Evolutionary conservation across 2,888 invertebrate genomes (phyloP).

Genomic region (Xestobium rufovillosum): DNA sequence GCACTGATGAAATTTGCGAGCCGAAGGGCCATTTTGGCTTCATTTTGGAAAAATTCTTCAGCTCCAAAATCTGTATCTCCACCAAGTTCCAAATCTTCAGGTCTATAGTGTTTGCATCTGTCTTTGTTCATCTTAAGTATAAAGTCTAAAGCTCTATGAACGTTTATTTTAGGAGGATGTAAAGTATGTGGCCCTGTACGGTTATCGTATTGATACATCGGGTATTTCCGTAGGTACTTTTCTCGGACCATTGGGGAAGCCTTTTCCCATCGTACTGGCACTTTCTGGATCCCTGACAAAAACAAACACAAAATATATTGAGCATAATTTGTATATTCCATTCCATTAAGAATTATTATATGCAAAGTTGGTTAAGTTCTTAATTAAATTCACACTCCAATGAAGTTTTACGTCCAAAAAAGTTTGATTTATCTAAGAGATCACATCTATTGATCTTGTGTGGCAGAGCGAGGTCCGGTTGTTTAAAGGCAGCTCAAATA

Average conservation of each 20-base stretch:
- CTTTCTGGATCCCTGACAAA: conserved; percentile 70
- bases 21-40: conserved; percentile 94
- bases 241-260: conserved; percentile 64
- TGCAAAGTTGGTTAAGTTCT: background rate
- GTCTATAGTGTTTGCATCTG: conserved; percentile 46
- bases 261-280: conserved; percentile 76
- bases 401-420: too few relatives aligned
- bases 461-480: too few relatives aligned
- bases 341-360: conserved; percentile 8
- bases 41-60: conserved; percentile 84
- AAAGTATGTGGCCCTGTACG: conserved; percentile 60
- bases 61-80: conserved; percentile 85
- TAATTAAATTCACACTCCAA: too few relatives aligned
- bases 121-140: conserved; percentile 59
- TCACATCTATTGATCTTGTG: too few relatives aligned
- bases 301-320: conserved; percentile 13
- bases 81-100: conserved; percentile 67
- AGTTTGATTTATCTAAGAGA: too few relatives aligned
- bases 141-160: conserved; percentile 70
- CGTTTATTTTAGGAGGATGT: conserved; percentile 60
- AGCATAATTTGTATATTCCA: conserved; percentile 4
- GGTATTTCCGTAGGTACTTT: conserved; percentile 64
- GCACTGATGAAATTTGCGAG: conserved; percentile 93
- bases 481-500: too few relatives aligned
- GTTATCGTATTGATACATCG: conserved; percentile 71